phyloP scores from a whole-genome alignment of 2,113 vertebrate genomes.

The Coturnix japonica region DNA sequence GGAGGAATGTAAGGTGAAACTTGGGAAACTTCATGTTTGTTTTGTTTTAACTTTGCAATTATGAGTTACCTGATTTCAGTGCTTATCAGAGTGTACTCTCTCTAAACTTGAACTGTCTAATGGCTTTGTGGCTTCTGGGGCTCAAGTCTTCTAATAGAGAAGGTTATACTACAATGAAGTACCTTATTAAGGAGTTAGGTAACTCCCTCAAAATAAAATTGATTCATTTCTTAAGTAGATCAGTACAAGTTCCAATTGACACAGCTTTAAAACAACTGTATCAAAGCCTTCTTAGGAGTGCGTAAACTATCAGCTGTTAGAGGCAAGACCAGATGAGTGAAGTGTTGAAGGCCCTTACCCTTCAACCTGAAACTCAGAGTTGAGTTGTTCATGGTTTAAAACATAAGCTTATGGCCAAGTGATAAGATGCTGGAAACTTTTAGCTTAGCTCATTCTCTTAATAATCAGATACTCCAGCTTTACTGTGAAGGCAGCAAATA shows the following conservation, averaged over 20 bases:
- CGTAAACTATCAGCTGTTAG: not conserved
- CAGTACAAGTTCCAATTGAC: not conserved
- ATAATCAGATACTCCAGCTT: not conserved
- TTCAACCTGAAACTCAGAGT: not conserved
- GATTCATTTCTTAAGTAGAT: not conserved
- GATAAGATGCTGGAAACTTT: not conserved
- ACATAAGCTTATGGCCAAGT: not conserved
- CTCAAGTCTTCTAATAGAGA: not conserved
- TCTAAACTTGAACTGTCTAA: not conserved
- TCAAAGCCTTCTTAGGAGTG: not conserved
- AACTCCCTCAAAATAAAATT: not conserved
- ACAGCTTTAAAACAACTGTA: not conserved
- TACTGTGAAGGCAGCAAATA: not conserved
- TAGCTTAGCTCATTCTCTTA: fast-evolving
- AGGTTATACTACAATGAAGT: not conserved
- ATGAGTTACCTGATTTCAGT: not conserved
- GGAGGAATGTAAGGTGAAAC: not conserved
- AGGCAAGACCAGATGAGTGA: not conserved
- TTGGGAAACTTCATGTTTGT: not conserved
- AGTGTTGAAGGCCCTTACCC: not conserved
- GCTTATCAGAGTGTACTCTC: not conserved
- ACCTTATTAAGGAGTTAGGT: not conserved
- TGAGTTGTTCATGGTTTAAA: not conserved
- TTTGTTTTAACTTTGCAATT: not conserved
- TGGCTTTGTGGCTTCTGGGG: not conserved